These are phyloP conservation scores for Cheilosia urbana DNA, from an alignment of 2,888 invertebrate genomes.

Conservation along the genomic window DNA sequence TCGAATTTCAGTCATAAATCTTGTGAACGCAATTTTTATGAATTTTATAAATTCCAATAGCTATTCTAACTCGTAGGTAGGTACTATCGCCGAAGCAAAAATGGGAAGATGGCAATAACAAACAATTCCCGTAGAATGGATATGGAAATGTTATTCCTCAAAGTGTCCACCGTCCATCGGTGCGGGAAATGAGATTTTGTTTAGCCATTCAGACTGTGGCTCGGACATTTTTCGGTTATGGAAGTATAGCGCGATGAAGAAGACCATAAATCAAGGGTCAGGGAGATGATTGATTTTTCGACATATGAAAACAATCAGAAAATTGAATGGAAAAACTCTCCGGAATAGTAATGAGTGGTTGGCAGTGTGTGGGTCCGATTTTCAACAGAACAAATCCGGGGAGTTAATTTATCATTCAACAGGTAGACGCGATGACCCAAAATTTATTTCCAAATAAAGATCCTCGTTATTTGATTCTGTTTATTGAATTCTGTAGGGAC, in stretches of 20 bases:
- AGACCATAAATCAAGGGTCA: conserved; percentile 52
- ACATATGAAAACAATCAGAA: conserved; percentile 65
- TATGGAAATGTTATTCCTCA: conserved; percentile 43
- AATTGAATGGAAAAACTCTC: conserved; percentile 21
- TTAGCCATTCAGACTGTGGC: conserved; percentile 61
- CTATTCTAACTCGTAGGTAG: background rate
- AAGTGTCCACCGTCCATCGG: conserved; percentile 25
- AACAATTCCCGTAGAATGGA: conserved; percentile 30
- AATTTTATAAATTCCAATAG: background rate
- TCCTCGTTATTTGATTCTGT: background rate
- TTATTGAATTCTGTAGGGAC: background rate
- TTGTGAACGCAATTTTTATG: conserved; percentile 14
- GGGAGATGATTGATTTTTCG: conserved; percentile 69
- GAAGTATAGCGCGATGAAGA: conserved; percentile 20
- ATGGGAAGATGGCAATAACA: conserved; percentile 32
- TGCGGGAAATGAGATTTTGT: conserved; percentile 45
- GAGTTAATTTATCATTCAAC: conserved; percentile 42
- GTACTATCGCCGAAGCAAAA: conserved; percentile 19
- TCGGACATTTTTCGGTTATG: conserved; percentile 18
- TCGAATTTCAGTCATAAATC: conserved; percentile 9
- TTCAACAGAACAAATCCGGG: conserved; percentile 24
- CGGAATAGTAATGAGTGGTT: conserved; percentile 63
- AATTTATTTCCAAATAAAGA: conserved; percentile 32
- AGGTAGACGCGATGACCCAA: conserved; percentile 49
- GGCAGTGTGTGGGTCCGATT: conserved; percentile 8